phyloP scores from a whole-genome alignment of 2,888 invertebrate genomes.

The Doris montereyensis region DNA sequence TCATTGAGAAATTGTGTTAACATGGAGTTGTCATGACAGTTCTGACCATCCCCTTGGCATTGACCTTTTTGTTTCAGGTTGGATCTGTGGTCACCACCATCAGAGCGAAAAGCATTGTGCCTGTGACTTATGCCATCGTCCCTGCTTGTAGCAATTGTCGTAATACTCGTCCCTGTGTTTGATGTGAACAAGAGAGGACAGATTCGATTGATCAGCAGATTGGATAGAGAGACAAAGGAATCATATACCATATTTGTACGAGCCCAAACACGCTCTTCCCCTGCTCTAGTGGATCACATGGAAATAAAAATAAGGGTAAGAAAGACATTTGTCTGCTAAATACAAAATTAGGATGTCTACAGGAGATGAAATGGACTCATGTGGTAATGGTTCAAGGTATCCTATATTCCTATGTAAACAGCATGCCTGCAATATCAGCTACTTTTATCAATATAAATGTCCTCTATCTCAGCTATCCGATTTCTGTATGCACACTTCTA shows the following conservation, averaged over 20 bases:
- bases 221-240: constrained; percentile 84
- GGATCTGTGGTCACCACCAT: constrained; percentile 78
- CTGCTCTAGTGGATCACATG: constrained; percentile 78
- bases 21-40: too few relatives aligned
- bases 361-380: too few relatives aligned
- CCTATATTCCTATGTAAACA: too few relatives aligned
- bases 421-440: too few relatives aligned
- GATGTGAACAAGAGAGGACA: constrained; percentile 60
- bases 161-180: constrained; percentile 74
- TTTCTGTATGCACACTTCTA: too few relatives aligned
- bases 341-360: too few relatives aligned
- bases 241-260: constrained; percentile 72
- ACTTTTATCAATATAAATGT: too few relatives aligned
- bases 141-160: constrained; percentile 77
- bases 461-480: too few relatives aligned
- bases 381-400: too few relatives aligned
- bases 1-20: too few relatives aligned
- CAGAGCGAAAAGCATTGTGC: constrained; percentile 77
- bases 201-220: constrained; percentile 76
- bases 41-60: too few relatives aligned
- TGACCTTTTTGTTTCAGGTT: constrained; percentile 18
- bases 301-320: constrained; percentile 79
- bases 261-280: constrained; percentile 82
- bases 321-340: not conserved
- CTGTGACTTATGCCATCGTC: constrained; percentile 78